These are phyloP conservation scores for Criorhina ranunculi DNA, from an alignment of 2,888 invertebrate genomes.

Conservation along the genomic window DNA sequence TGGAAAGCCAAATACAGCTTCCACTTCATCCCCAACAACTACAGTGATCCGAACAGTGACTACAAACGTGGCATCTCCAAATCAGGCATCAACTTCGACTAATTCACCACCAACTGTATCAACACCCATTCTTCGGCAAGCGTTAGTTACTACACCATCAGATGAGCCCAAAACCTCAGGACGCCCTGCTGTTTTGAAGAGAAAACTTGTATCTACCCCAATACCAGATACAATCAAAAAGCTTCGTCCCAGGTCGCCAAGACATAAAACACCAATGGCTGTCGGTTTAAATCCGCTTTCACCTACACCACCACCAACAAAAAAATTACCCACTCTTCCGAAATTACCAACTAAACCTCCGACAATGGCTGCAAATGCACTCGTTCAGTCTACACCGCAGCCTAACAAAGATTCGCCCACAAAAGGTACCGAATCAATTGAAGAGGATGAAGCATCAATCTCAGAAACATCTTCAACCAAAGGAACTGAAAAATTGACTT, in stretches of 20 bases:
- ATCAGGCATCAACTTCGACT: background rate
- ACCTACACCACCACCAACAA: background rate
- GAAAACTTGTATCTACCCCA: conserved; percentile 11
- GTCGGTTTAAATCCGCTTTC: background rate
- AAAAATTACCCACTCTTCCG: conserved; percentile 22
- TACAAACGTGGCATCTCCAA: background rate
- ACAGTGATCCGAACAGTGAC: background rate
- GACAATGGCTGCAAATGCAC: background rate
- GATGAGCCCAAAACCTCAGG: background rate
- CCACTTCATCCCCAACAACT: background rate
- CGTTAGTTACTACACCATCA: background rate
- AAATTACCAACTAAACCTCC: conserved; percentile 16
- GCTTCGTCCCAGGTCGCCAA: conserved; percentile 58
- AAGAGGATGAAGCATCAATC: background rate
- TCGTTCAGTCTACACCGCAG: background rate
- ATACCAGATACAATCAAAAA: conserved; percentile 34
- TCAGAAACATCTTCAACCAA: background rate
- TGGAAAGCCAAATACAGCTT: background rate
- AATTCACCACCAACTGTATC: background rate
- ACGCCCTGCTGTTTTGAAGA: conserved; percentile 20
- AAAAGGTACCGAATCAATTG: background rate
- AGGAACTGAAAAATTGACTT: background rate
- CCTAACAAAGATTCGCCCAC: background rate
- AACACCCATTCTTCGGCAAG: background rate
- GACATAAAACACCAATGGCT: conserved; percentile 32